Conservation (phyloP, 30 jellyfish, hydroid and myxozoan species). For the Aurelia aurita complex sp. Pacific region DNA sequence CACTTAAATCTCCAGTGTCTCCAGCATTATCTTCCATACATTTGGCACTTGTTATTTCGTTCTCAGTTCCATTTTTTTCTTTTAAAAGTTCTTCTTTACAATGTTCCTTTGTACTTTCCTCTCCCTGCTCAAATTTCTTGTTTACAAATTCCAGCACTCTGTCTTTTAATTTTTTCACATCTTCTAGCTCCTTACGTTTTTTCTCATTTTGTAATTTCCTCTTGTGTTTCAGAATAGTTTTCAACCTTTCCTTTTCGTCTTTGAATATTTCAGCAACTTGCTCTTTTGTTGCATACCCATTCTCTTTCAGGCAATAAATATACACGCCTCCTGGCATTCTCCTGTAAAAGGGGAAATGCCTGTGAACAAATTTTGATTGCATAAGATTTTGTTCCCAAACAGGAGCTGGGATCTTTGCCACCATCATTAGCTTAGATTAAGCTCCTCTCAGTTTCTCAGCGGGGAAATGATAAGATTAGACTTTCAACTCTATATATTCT, state of each 20-base stretch:
- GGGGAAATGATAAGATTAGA: too few relatives aligned
- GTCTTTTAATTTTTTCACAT: constrained; percentile 16
- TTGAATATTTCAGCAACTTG: constrained; percentile 76
- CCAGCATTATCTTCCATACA: background rate
- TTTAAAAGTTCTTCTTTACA: background rate
- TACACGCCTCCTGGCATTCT: constrained; percentile 94
- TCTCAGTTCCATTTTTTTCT: constrained; percentile 7
- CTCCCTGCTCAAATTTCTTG: constrained; percentile 4
- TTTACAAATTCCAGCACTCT: constrained; percentile 27
- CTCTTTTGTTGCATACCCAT: constrained; percentile 79
- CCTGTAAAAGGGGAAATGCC: constrained; percentile 20
- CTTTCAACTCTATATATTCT: too few relatives aligned
- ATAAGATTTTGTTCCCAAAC: too few relatives aligned
- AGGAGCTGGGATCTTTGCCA: too few relatives aligned
- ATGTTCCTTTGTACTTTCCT: background rate
- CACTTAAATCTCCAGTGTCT: background rate
- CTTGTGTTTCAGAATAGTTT: constrained; percentile 25
- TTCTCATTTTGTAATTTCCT: constrained; percentile 42
- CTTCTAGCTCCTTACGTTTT: constrained; percentile 39
- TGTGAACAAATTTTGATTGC: too few relatives aligned
- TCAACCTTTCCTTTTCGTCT: constrained; percentile 75
- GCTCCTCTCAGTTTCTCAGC: too few relatives aligned
- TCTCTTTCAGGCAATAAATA: constrained; percentile 72
- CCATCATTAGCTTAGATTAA: too few relatives aligned
- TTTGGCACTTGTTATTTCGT: background rate